These are phyloP conservation scores for Portunus trituberculatus DNA, from an alignment of 1,140 invertebrate species.

Conservation along the genomic window DNA sequence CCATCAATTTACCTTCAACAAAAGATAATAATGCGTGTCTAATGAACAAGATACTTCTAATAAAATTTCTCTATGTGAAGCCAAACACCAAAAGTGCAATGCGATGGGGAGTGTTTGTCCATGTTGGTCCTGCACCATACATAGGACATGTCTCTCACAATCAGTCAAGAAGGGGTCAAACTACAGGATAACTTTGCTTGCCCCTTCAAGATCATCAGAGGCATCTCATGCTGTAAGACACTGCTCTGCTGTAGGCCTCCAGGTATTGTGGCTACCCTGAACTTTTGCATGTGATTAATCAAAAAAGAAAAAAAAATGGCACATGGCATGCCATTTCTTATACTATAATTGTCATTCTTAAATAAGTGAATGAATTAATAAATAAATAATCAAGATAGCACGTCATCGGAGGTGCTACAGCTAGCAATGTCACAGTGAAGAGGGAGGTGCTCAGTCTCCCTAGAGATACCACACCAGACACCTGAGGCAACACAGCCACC, in stretches of 20 bases:
- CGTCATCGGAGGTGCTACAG: conserved; percentile 56
- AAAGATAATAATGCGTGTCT: conserved; percentile 35
- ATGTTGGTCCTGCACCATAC: conserved; percentile 62
- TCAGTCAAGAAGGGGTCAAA: conserved; percentile 39
- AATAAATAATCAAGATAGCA: conserved; percentile 41
- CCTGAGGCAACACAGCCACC: conserved; percentile 29
- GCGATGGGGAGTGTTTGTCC: conserved; percentile 65
- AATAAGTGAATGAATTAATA: too few species aligned
- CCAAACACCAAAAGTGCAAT: conserved; percentile 61
- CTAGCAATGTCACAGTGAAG: conserved; percentile 62
- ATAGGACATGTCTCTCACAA: conserved; percentile 47
- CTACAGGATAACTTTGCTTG: background rate
- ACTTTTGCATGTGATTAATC: background rate
- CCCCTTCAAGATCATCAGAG: conserved; percentile 34
- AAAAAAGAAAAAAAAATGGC: background rate
- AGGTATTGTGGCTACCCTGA: conserved; percentile 30
- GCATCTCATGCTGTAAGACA: conserved; percentile 53
- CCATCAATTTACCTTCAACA: conserved; percentile 62
- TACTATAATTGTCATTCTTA: background rate
- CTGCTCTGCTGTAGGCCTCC: conserved; percentile 60
- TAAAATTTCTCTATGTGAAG: conserved; percentile 59
- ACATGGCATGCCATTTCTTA: conserved; percentile 56
- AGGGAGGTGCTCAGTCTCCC: conserved; percentile 46
- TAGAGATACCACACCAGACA: conserved; percentile 2
- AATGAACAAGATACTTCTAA: conserved; percentile 38